Base-by-base conservation (phyloP, 2,797 vertebrate genomes). In the Sebastes vulpes region DNA sequence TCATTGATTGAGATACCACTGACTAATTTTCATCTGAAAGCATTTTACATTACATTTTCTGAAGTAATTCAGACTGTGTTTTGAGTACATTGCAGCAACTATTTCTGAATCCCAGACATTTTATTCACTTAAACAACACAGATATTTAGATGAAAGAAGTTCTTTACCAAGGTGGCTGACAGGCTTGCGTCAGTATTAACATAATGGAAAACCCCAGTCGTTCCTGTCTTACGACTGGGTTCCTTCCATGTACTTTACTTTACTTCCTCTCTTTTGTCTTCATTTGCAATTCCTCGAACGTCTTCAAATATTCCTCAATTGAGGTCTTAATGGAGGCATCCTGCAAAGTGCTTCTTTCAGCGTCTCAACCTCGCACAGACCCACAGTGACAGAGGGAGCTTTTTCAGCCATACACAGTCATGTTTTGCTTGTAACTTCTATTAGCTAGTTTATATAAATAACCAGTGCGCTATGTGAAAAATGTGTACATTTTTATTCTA, bases 401-500 rank as follows among this genome's bases (percentile, higher is more conserved):
- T 74, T 77, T 76, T 38, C 63, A 75, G 50, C 57, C 58, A 21
- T 42, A 65, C 61, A 42, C 69, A 61, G 52, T 54, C 72, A 64
- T 73, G 14, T 52, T 64, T 56, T 53, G 56, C 50, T 14, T 64
- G 8, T 58, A 35, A 53, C 60, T 90, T 61, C 31, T 81, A 82
- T 81, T 72, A 65, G 61, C 75, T 58, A 3, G 38, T 65, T 53
- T 2, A 50, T 85, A 82, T 71, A 86, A 87, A 82, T 78, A 77
- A 71, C 66, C 56, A 65, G 25, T 70, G 23, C 11, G 5, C 53
- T 66, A 58, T 86, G 69, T 79, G 73, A 80, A 85, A 83, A 66
- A 81, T 61, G 4, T 88, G 20, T 81, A 26, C 65, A 56, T 56
- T 84, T 71, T 90, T 77, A 48, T 91, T 57, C 65, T 65, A 61